These are phyloP conservation scores for Saturnia japonica DNA, from an alignment of 2,888 invertebrate genomes.

Conservation along the genomic window DNA sequence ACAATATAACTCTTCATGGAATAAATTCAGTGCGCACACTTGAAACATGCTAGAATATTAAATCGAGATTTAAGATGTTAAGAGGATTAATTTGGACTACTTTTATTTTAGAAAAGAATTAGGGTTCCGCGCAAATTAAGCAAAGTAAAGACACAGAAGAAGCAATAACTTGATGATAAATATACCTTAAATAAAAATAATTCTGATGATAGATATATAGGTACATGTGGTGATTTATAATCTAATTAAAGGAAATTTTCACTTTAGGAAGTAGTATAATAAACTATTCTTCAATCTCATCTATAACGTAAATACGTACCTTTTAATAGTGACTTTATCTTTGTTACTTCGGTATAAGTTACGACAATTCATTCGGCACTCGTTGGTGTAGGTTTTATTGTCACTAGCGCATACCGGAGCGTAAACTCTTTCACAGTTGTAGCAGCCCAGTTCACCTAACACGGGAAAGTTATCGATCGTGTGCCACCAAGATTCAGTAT, in stretches of 20 bases:
- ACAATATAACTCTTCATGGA: neutral
- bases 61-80: neutral
- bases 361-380: slow-evolving; percentile 37
- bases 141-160: too few relatives aligned
- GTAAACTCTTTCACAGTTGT: slow-evolving; percentile 36
- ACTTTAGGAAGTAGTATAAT: too few relatives aligned
- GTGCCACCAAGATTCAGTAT: slow-evolving; percentile 10
- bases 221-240: too few relatives aligned
- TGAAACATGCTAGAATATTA: neutral
- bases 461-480: slow-evolving; percentile 32
- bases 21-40: neutral
- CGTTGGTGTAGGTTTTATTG: slow-evolving; percentile 37
- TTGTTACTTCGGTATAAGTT: neutral
- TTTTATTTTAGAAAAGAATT: too few relatives aligned
- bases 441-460: slow-evolving; percentile 31
- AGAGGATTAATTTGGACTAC: too few relatives aligned
- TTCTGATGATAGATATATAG: too few relatives aligned
- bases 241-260: too few relatives aligned
- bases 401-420: slow-evolving; percentile 40
- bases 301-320: slow-evolving; percentile 6
- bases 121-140: too few relatives aligned
- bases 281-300: too few relatives aligned
- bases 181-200: too few relatives aligned
- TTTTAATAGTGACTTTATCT: slow-evolving; percentile 10
- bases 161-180: too few relatives aligned